Conservation (phyloP, 2,888 invertebrate species). For the Beris chalybata region DNA sequence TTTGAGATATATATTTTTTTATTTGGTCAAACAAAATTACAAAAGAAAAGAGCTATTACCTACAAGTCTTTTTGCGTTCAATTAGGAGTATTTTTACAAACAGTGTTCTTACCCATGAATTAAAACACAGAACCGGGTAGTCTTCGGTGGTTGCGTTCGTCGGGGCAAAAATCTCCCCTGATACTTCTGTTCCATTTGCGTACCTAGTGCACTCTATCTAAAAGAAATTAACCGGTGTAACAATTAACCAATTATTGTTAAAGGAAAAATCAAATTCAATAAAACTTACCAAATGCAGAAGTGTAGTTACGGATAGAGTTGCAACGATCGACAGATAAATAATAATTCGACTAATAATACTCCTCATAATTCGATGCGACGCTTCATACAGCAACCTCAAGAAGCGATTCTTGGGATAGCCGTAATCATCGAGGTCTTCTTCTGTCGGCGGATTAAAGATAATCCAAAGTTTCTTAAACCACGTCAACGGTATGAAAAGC, state of each 20-base stretch:
- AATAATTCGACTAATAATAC: constrained; percentile 63
- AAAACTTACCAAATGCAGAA: constrained; percentile 62
- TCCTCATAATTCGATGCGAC: constrained; percentile 66
- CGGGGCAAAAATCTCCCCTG: constrained; percentile 14
- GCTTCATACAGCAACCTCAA: constrained; percentile 63
- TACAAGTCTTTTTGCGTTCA: no score
- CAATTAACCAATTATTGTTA: neutral
- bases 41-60: no score
- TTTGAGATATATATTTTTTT: no score
- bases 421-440: constrained; percentile 38
- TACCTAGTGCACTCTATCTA: constrained; percentile 44
- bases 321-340: constrained; percentile 70
- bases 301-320: constrained; percentile 65
- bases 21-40: no score
- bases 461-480: constrained; percentile 76
- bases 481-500: constrained; percentile 68
- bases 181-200: constrained; percentile 28
- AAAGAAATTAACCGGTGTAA: constrained; percentile 19
- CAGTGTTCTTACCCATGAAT: constrained; percentile 51
- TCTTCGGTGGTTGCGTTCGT: constrained; percentile 39
- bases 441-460: constrained; percentile 45
- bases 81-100: no score
- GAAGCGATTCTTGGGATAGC: constrained; percentile 58
- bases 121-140: constrained; percentile 47
- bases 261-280: neutral